phyloP scores from a whole-genome alignment of 2,113 vertebrate species.

The Onychorhynchus coronatus region DNA sequence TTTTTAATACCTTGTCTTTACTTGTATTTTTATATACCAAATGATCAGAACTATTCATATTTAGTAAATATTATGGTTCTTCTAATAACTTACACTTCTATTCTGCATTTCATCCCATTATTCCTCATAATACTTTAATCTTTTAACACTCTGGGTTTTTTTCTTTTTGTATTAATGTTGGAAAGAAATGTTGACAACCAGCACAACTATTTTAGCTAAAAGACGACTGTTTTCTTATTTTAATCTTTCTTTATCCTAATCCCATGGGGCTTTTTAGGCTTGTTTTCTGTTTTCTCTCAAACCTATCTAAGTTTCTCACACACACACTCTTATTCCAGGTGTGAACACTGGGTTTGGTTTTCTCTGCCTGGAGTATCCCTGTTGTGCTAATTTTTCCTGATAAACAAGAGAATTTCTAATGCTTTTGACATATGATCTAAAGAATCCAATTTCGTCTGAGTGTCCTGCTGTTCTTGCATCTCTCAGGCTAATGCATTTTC shows the following conservation, averaged over 20 bases:
- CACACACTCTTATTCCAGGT: not conserved
- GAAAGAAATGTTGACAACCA: not conserved
- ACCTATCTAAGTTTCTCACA: rapidly evolving
- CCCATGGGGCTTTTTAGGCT: not conserved
- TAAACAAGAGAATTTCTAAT: not conserved
- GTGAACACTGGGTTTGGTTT: not conserved
- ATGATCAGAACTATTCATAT: not conserved
- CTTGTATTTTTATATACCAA: not conserved
- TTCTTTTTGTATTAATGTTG: not conserved
- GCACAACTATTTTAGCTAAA: not conserved
- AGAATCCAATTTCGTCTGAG: not conserved
- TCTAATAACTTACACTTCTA: not conserved
- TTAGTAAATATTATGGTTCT: not conserved
- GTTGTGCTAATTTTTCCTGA: not conserved
- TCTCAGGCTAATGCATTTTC: not conserved
- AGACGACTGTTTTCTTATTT: not conserved
- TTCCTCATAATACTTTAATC: not conserved
- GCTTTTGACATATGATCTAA: not conserved
- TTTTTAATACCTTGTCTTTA: not conserved
- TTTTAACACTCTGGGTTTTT: not conserved
- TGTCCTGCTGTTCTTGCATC: not conserved
- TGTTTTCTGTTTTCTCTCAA: not conserved
- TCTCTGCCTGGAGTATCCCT: not conserved
- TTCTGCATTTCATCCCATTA: not conserved
- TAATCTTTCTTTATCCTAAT: not conserved